Evolutionary conservation across 2,113 vertebrate species (phyloP).

Genomic region (Alosa alosa): DNA sequence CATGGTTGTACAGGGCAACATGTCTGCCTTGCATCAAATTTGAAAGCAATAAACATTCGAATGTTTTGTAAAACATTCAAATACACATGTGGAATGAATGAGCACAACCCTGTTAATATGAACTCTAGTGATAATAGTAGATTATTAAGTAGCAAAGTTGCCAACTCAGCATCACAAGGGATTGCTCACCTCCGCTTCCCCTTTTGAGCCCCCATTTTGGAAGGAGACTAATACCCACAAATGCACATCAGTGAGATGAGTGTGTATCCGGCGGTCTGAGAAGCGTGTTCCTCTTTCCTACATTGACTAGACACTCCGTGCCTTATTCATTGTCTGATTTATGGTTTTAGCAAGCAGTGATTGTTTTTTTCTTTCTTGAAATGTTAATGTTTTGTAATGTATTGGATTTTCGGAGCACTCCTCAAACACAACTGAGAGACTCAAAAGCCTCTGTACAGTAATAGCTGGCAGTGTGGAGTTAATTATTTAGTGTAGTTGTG

Average conservation of each 20-base stretch:
- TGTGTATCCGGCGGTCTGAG: neutral
- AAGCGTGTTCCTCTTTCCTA: neutral
- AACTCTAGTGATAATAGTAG: too few relatives aligned
- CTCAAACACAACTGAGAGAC: too few relatives aligned
- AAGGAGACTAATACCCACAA: neutral
- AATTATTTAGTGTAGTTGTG: too few relatives aligned
- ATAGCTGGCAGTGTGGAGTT: too few relatives aligned
- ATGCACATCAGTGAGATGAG: neutral
- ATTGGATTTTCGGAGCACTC: neutral
- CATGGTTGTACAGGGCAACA: too few relatives aligned
- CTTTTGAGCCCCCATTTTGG: neutral
- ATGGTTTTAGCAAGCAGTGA: neutral
- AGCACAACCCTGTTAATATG: neutral
- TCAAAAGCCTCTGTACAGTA: too few relatives aligned
- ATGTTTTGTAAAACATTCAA: neutral
- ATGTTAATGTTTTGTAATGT: neutral
- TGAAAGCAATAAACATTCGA: neutral
- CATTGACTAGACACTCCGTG: neutral
- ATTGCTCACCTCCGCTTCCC: neutral
- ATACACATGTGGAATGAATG: neutral
- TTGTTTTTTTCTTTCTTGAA: too few relatives aligned
- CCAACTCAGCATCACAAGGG: neutral
- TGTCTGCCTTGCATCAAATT: neutral
- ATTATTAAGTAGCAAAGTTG: neutral
- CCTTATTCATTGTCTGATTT: neutral